Evolutionary conservation across 2,113 vertebrate genomes (phyloP).

Genomic region (Equus przewalskii): DNA sequence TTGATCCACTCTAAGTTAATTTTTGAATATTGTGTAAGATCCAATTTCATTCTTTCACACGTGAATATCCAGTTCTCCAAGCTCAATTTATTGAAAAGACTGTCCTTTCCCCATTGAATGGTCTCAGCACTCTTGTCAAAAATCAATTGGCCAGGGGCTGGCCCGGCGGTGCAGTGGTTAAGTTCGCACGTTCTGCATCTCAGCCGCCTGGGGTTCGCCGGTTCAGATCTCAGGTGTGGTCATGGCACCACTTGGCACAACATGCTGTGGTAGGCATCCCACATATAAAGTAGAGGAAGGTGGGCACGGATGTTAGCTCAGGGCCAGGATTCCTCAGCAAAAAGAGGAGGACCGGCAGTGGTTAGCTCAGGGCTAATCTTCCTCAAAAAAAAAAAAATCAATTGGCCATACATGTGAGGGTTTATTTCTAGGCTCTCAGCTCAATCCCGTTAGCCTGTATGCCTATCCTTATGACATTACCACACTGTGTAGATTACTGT

Average conservation of each 20-base stretch:
- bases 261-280: too few relatives aligned
- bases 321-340: too few relatives aligned
- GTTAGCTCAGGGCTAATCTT: too few relatives aligned
- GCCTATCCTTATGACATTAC: not conserved
- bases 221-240: too few relatives aligned
- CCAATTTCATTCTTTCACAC: not conserved
- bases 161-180: too few relatives aligned
- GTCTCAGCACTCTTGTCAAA: not conserved
- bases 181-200: too few relatives aligned
- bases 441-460: not conserved
- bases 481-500: not conserved
- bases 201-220: too few relatives aligned
- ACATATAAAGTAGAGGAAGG: too few relatives aligned
- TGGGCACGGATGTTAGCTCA: too few relatives aligned
- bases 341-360: too few relatives aligned
- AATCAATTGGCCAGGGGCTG: not conserved
- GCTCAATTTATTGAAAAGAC: not conserved
- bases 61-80: not conserved
- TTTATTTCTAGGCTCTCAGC: not conserved
- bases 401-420: not conserved
- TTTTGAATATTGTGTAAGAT: not conserved
- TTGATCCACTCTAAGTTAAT: not conserved
- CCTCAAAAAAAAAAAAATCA: not conserved
- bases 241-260: too few relatives aligned
- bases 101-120: not conserved